Conservation (phyloP, 2,888 invertebrate genomes). For the Tholera decimalis region DNA sequence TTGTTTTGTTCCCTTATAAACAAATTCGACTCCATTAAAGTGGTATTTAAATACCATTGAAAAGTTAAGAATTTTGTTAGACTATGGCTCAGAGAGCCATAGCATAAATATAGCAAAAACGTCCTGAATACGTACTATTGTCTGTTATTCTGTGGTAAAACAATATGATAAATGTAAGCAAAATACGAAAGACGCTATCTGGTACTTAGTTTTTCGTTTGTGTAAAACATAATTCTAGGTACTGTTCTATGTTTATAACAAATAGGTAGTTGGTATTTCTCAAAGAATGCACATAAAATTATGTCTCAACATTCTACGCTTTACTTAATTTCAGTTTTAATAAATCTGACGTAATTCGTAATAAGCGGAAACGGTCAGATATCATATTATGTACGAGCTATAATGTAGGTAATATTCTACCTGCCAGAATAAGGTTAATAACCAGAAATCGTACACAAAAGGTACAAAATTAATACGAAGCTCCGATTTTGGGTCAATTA, state of each 20-base stretch:
- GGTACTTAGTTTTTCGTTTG: background rate
- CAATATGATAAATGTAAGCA: background rate
- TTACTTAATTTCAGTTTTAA: conserved; percentile 47
- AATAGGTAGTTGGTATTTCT: conserved; percentile 25
- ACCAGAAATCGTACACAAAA: conserved; percentile 50
- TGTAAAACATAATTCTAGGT: conserved; percentile 23
- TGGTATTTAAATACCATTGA: background rate
- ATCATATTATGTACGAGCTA: conserved; percentile 53
- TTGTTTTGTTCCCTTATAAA: background rate
- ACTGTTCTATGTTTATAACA: conserved; percentile 27
- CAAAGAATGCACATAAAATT: conserved; percentile 38
- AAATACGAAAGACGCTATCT: background rate
- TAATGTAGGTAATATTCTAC: conserved; percentile 38
- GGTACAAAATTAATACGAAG: conserved; percentile 36
- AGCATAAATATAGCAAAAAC: too few relatives aligned
- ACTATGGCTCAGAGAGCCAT: background rate
- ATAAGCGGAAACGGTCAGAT: conserved; percentile 61
- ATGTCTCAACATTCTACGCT: conserved; percentile 45
- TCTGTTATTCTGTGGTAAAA: background rate
- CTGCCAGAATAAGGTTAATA: conserved; percentile 59
- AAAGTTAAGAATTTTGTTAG: background rate
- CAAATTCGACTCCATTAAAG: background rate
- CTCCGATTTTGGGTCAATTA: conserved; percentile 21
- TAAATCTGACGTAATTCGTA: conserved; percentile 60
- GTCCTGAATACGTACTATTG: background rate